Base-by-base conservation (phyloP, 2,888 invertebrate genomes). In the Drosophila suboccidentalis region DNA sequence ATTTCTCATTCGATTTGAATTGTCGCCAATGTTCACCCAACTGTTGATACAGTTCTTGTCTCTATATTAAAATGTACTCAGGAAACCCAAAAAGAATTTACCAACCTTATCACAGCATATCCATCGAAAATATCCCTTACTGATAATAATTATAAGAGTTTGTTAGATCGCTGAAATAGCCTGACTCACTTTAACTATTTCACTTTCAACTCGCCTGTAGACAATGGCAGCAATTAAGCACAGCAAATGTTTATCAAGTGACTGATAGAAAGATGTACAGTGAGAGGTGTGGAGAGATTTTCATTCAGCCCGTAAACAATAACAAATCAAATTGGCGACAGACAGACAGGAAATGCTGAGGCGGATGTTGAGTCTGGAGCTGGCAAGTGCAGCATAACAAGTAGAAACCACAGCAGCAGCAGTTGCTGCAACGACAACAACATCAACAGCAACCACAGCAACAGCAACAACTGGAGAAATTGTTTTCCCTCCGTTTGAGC, bases 1-100 rank as follows among this genome's bases (percentile, higher is more conserved):
- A 86, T 89, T 87, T 89, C 85, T 66, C 87, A 89, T 86, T 82
- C 84, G 82, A 75, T 84, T 87, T 74, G 78, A 80, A 72, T 75
- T 74, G 70, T 57, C 72, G 9, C 39, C 71, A 46, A 43, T 82
- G 81, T 39, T 68, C 73, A 72, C 17, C 83, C 82, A 83, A 67
- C 82, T 78, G 82, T 82, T 87, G 84, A 82, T 78, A 74, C 80
- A 80, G 71, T 75, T 62, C 68, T 72, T 59, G 36, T 43, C 43
- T 46, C 64, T 64, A 55, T 47, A 55, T 64, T 79, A 65, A 68
- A 64, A 65, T 67, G 38, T 58, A 41, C 53, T 51, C 5, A 32
- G 22, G 8, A 49, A n/a, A 55, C 8, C 17, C 17, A 19, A 50
- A 22, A 39, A 4, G n/a, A 54, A 34, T 47, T 43, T 34, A 6